Percentiles rank a stretch among this genome's conserved stretches.
phyloP scores from a whole-genome alignment of 2,797 vertebrate genomes.

The Nothura maculosa region DNA sequence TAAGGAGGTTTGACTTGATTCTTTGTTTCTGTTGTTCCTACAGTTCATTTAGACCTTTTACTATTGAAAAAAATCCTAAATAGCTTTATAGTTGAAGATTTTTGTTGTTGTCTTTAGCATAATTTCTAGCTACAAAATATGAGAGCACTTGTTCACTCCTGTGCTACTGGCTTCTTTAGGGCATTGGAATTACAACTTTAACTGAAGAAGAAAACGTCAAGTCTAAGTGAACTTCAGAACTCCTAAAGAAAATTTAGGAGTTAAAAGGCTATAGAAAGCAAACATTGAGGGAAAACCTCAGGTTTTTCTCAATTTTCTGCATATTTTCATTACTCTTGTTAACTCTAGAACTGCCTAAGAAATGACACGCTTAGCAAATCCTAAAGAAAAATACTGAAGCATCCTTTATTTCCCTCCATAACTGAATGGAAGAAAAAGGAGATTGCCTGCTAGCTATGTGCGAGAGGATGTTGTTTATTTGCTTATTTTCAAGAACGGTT shows the following conservation, averaged over 20 bases:
- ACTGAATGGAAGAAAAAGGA: background rate
- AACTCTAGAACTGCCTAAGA: background rate
- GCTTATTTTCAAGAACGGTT: background rate
- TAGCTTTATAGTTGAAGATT: background rate
- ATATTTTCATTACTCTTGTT: background rate
- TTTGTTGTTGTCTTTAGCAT: background rate
- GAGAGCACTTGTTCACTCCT: background rate
- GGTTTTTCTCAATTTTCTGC: background rate
- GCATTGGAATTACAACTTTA: background rate
- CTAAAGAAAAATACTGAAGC: background rate
- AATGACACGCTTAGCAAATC: background rate
- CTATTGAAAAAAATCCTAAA: conserved; percentile 12
- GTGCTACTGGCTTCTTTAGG: background rate
- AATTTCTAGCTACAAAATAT: background rate
- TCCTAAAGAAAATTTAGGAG: background rate
- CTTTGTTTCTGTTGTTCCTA: conserved; percentile 21
- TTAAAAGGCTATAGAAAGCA: background rate
- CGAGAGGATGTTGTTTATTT: background rate
- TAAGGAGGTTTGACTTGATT: conserved; percentile 35
- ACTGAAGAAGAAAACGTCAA: background rate
- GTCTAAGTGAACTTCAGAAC: background rate
- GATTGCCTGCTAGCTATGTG: background rate
- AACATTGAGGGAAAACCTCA: background rate
- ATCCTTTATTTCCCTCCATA: background rate
- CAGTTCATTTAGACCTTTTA: background rate